Evolutionary conservation across 2,797 vertebrate genomes (phyloP), one percentile per base, ranked within the genome.

Genomic region (Glyptemys insculpta): DNA sequence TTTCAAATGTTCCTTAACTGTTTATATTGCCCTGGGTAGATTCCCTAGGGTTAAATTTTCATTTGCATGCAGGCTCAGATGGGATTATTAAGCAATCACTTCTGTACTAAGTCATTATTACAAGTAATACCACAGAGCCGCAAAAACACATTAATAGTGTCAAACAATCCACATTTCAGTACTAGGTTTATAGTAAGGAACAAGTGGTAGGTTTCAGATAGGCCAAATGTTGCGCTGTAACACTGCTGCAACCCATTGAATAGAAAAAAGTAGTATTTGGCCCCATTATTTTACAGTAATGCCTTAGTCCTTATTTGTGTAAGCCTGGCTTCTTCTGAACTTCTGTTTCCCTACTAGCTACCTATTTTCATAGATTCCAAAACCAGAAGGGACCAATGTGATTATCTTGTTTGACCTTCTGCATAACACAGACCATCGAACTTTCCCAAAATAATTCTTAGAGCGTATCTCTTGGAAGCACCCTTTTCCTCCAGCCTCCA

Each of bases 31-130:
- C 74, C 88, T 96, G 92, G 95, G 88, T 91, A 91, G 91, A 96
- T 91, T 93, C 95, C 83, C 95, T 74, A 21, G 92, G 97, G 92
- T 96, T 98, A 91, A 54, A 86, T 96, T 97, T 96, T 95, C 94
- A 97, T 97, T 97, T 97, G 96, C 94, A 95, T 96, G 93, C 91
- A 95, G 94, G 89, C 94, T 97, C 98, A 95, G 93, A 97, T 96
- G 96, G 95, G 93, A 87, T 97, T 97, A 97, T 97, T 97, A 97
- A 98, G 94, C 93, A 94, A 96, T 98, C 95, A 91, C 88, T 96
- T 96, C 92, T 94, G 18, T 96, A 92, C 84, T 86, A 93, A 93
- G 85, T 94, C 97, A 93, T 96, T 97, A 97, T 97, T 97, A 95
- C 89, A 97, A 97, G 97, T 96, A 92, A 78, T 91, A 89, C 62